Evolutionary conservation across 2,113 vertebrate species (phyloP).

Genomic region (Microtus pennsylvanicus): DNA sequence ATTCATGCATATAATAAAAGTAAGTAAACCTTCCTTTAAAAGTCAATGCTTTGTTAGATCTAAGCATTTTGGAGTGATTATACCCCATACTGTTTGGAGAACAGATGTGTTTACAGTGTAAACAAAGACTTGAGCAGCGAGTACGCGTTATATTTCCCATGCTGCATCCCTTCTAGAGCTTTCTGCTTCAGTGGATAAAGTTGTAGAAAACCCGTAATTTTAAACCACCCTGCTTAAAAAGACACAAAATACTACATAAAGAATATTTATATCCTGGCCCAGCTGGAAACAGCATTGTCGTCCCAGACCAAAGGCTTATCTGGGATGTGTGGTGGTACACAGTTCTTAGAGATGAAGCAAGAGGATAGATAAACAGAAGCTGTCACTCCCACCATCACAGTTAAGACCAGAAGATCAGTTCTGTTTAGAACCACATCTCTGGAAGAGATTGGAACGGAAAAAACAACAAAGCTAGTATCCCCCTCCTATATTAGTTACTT

Average conservation of each 20-base stretch:
- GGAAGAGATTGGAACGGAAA: neutral
- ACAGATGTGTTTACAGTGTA: neutral
- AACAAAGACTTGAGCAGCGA: neutral
- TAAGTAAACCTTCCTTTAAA: neutral
- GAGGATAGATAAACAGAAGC: neutral
- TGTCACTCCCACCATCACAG: neutral
- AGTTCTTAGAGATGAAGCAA: neutral
- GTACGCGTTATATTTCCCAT: neutral
- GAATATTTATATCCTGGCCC: neutral
- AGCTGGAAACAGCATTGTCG: neutral
- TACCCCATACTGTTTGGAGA: neutral
- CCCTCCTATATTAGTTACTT: neutral
- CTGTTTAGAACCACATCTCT: neutral
- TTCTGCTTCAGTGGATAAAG: constrained; percentile 34
- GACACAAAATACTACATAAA: neutral
- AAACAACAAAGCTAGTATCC: neutral
- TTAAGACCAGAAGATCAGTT: neutral
- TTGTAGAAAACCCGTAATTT: constrained; percentile 38
- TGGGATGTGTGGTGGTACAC: neutral
- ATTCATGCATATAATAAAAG: neutral
- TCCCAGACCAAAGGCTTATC: neutral
- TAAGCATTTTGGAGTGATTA: neutral
- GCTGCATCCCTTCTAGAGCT: neutral
- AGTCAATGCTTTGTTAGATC: neutral
- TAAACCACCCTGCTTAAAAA: neutral